These are phyloP conservation scores for Penaeus monodon DNA, from an alignment of 2,888 invertebrate species.

Conservation along the genomic window DNA sequence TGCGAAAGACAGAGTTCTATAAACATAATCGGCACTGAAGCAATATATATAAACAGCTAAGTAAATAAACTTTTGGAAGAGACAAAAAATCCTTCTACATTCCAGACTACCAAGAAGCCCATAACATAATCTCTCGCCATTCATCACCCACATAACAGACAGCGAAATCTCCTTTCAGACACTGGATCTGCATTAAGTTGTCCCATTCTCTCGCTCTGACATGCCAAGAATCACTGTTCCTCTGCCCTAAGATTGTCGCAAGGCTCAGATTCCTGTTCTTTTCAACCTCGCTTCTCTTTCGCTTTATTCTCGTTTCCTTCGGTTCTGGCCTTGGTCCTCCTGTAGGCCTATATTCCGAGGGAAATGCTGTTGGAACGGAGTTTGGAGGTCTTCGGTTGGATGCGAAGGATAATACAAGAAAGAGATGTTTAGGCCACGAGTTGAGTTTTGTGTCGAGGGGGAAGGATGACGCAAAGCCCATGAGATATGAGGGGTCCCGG, in stretches of 20 bases:
- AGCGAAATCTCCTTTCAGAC: not conserved
- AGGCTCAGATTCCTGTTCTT: slow-evolving; percentile 6
- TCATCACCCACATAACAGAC: slow-evolving; percentile 8
- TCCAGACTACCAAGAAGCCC: not conserved
- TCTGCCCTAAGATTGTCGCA: not conserved
- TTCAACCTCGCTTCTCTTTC: not conserved
- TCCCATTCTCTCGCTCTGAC: not conserved
- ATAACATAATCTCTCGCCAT: slow-evolving; percentile 8
- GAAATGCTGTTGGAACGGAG: too few species aligned
- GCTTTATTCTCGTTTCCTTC: too few species aligned
- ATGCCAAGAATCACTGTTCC: not conserved
- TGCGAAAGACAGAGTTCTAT: too few species aligned
- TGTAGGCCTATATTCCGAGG: too few species aligned
- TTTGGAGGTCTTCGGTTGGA: too few species aligned
- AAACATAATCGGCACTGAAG: too few species aligned
- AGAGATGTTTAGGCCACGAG: not conserved
- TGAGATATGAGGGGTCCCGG: not conserved
- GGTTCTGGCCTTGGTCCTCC: too few species aligned
- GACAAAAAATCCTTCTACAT: not conserved
- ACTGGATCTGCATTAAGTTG: slow-evolving; percentile 13
- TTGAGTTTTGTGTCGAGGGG: not conserved
- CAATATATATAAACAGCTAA: too few species aligned
- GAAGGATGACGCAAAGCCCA: slow-evolving; percentile 14
- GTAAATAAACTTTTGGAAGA: too few species aligned
- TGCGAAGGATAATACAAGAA: too few species aligned